phyloP scores from a whole-genome alignment of 2,797 vertebrate genomes.

The Acrossocheilus fasciatus region DNA sequence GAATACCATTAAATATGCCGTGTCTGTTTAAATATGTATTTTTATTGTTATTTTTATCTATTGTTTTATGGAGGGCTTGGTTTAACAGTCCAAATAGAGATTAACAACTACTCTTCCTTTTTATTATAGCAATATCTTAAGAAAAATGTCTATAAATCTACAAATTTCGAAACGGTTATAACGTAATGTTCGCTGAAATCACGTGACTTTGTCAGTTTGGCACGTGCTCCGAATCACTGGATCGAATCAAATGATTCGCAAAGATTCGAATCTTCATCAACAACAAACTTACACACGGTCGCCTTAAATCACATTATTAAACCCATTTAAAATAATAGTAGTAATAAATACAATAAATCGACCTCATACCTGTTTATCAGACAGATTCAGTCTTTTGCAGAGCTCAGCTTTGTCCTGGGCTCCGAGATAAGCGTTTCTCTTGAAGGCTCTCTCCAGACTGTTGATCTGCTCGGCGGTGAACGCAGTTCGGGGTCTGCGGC shows the following conservation, averaged over 20 bases:
- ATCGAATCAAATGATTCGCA: neutral
- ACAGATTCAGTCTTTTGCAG: slow-evolving; percentile 78
- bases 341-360: neutral
- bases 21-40: neutral
- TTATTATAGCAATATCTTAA: neutral
- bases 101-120: neutral
- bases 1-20: neutral
- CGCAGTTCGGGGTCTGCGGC: slow-evolving; percentile 79
- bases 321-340: too few species aligned
- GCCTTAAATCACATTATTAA: too few species aligned
- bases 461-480: slow-evolving; percentile 81
- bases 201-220: neutral
- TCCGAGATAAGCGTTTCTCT: slow-evolving; percentile 81
- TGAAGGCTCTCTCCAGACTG: slow-evolving; percentile 80
- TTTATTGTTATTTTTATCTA: neutral
- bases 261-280: neutral
- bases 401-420: slow-evolving; percentile 82
- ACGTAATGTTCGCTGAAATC: neutral
- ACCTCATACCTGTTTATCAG: slow-evolving; percentile 81
- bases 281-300: too few species aligned
- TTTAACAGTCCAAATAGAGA: neutral
- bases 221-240: neutral
- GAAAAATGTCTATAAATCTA: neutral
- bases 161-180: neutral
- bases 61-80: neutral